phyloP scores from a whole-genome alignment of 2,888 invertebrate species.

The Microplitis manilae region DNA sequence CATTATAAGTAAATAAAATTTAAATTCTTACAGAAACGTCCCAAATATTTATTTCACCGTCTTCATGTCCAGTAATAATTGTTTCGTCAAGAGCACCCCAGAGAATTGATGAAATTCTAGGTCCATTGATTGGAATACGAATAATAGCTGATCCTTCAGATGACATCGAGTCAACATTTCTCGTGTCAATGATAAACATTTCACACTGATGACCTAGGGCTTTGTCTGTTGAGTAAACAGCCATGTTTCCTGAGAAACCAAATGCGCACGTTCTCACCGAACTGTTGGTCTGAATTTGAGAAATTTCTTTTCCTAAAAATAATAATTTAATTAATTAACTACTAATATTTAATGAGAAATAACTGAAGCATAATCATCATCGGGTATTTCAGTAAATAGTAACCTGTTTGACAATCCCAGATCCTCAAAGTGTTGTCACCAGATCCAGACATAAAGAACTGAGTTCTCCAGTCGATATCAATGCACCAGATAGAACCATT shows the following conservation, averaged over 20 bases:
- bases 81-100: slow-evolving; percentile 96
- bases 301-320: slow-evolving; percentile 79
- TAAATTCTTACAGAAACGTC: slow-evolving; percentile 82
- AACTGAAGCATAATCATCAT: too few species aligned
- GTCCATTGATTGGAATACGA: slow-evolving; percentile 84
- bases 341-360: too few species aligned
- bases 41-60: slow-evolving; percentile 94
- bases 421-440: slow-evolving; percentile 93
- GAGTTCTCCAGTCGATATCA: slow-evolving; percentile 97
- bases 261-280: slow-evolving; percentile 94
- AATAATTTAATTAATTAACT: neutral
- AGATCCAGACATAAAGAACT: slow-evolving; percentile 91
- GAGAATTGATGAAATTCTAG: slow-evolving; percentile 92
- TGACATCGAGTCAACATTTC: slow-evolving; percentile 82
- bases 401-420: slow-evolving; percentile 91
- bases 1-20: too few species aligned
- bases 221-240: slow-evolving; percentile 94
- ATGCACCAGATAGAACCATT: slow-evolving; percentile 98
- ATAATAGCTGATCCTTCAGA: slow-evolving; percentile 82
- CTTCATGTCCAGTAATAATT: slow-evolving; percentile 94
- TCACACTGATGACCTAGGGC: slow-evolving; percentile 93
- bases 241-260: slow-evolving; percentile 92
- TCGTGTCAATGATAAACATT: slow-evolving; percentile 88
- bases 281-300: slow-evolving; percentile 84
- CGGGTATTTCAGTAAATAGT: too few species aligned